These are phyloP conservation scores for Tauraco erythrolophus DNA, from an alignment of 2,113 vertebrate species.

Conservation along the genomic window DNA sequence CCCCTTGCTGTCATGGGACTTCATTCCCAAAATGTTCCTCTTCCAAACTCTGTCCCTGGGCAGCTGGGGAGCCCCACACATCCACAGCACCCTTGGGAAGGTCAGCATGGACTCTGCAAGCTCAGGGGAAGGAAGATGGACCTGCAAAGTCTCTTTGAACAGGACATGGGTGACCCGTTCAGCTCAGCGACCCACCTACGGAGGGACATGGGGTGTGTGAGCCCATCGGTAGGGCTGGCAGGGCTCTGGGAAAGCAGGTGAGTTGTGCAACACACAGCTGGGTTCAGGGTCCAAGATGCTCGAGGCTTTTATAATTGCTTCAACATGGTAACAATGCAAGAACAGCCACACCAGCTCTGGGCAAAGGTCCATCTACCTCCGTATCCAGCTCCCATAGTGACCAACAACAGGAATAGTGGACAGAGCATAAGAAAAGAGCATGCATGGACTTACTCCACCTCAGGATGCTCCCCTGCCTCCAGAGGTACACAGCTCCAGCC, in stretches of 20 bases:
- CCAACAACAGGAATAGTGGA: neutral
- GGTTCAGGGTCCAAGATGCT: neutral
- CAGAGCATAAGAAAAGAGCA: neutral
- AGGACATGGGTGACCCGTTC: neutral
- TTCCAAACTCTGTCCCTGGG: neutral
- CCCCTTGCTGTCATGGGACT: conserved; percentile 54
- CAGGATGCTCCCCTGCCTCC: neutral
- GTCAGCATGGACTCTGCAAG: neutral
- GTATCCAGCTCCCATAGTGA: neutral
- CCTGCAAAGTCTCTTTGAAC: neutral
- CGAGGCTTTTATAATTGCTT: neutral
- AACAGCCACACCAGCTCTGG: neutral
- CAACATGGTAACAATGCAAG: neutral
- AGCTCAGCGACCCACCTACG: neutral
- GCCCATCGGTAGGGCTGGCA: neutral
- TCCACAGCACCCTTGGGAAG: neutral
- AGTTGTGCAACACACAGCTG: neutral
- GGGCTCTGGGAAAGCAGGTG: neutral
- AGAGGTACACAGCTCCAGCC: neutral
- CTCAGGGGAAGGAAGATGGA: neutral
- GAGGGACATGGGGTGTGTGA: rapidly evolving
- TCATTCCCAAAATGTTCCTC: neutral
- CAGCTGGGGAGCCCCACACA: neutral
- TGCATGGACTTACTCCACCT: neutral
- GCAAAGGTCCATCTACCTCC: neutral